These are phyloP conservation scores for Pampusana beccarii DNA, from an alignment of 2,113 vertebrate genomes.

Conservation along the genomic window DNA sequence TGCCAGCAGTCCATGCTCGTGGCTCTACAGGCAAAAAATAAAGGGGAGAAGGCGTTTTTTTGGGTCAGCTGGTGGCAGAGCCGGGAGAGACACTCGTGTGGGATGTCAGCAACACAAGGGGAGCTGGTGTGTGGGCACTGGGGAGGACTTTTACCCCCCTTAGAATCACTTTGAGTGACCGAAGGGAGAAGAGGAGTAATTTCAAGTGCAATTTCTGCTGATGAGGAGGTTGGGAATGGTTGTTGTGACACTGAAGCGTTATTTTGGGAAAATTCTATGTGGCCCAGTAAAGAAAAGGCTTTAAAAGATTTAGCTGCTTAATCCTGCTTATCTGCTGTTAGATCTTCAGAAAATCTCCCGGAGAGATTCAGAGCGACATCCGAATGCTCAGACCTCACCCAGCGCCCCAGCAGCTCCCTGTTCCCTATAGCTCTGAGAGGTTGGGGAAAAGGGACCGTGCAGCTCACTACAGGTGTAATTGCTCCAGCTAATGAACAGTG, in stretches of 20 bases:
- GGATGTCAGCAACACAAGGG: neutral
- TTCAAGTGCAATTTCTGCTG: neutral
- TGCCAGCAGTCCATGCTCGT: neutral
- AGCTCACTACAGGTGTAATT: neutral
- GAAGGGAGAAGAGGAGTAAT: neutral
- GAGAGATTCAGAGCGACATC: neutral
- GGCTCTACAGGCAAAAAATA: neutral
- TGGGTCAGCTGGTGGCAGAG: neutral
- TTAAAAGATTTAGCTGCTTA: slow-evolving; percentile 29
- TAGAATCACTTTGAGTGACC: neutral
- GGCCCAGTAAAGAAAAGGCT: neutral
- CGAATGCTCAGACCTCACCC: neutral
- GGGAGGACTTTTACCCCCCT: neutral
- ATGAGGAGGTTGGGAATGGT: neutral
- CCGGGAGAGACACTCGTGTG: rapidly evolving
- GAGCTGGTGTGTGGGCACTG: neutral
- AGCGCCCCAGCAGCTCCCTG: neutral
- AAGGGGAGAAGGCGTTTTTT: neutral
- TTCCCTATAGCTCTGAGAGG: neutral
- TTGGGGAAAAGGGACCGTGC: rapidly evolving
- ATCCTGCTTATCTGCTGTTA: slow-evolving; percentile 19
- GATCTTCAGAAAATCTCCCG: neutral
- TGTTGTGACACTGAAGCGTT: neutral
- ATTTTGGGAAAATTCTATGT: neutral
- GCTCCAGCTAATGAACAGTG: neutral